A percentile compares a stretch with the other conserved stretches of the same genome.
phyloP scores from a whole-genome alignment of 35 echinoderm and acorn worm genomes.

The Ptychodera flava region DNA sequence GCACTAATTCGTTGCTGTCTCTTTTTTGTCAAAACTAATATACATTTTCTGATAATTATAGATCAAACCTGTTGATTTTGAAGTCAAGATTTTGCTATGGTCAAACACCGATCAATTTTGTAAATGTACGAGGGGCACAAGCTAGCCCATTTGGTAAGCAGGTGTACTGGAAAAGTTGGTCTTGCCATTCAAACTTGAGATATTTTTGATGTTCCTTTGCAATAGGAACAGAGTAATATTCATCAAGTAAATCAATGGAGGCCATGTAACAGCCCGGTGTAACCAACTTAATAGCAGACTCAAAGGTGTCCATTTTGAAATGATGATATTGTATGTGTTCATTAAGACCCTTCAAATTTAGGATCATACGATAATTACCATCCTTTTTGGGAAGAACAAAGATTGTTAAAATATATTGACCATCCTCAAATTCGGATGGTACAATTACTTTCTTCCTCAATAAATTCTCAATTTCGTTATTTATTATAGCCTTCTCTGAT shows the following conservation, averaged over 20 bases:
- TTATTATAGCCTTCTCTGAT: neutral
- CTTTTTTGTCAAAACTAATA: too few relatives aligned
- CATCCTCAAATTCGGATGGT: conserved; percentile 11
- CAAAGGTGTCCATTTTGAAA: too few relatives aligned
- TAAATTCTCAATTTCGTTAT: too few relatives aligned
- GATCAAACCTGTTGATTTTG: too few relatives aligned
- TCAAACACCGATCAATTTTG: too few relatives aligned
- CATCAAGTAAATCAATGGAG: conserved; percentile 68
- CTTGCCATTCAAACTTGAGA: too few relatives aligned
- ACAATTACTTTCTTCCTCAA: too few relatives aligned
- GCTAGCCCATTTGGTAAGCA: conserved; percentile 53
- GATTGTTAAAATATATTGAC: conserved; percentile 39
- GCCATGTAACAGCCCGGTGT: too few relatives aligned
- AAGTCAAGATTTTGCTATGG: too few relatives aligned
- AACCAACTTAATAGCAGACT: conserved; percentile 39
- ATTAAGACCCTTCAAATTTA: conserved; percentile 51
- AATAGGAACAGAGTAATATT: conserved; percentile 61
- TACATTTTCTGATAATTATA: too few relatives aligned
- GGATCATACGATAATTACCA: conserved; percentile 28
- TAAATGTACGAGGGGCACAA: conserved; percentile 46
- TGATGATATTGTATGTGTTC: conserved; percentile 25
- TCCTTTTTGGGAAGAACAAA: conserved; percentile 62
- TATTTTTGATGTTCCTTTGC: too few relatives aligned
- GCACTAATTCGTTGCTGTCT: too few relatives aligned
- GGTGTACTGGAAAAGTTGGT: conserved; percentile 54